Base-by-base conservation (phyloP, 2,797 vertebrate species). In the Cottoperca gobio region DNA sequence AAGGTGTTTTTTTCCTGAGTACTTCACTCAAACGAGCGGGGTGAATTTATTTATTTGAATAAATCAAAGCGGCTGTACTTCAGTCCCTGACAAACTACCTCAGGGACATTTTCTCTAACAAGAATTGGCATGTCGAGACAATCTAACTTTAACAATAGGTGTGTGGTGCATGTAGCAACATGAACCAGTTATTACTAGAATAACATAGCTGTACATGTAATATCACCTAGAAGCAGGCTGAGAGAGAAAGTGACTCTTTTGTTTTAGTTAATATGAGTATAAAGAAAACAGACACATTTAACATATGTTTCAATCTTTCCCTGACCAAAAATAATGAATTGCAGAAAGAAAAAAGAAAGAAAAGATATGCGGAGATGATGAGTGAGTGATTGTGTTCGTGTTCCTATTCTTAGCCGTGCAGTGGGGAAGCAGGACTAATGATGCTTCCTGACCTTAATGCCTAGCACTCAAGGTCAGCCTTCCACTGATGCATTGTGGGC, bases 391-490 rank as follows among this genome's bases (percentile, higher is more conserved):
- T 64, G 64, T 80, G 61, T 73, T 59, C 9, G 3, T n/a, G 84
- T 59, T 88, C 78, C 89, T 93, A 91, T 94, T 93, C 87, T 86
- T 88, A 88, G 89, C 87, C 31, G 45, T 81, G 78, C 75, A 68
- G 83, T n/a, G 52, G 79, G 78, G 78, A 85, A 78, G 71, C 72
- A 73, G 78, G 81, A 91, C 89, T 93, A 90, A 94, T 94, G 91
- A 94, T 92, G 90, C 86, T 82, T 78, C 87, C 87, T 90, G 88
- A 90, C 91, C 91, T 91, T 85, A 87, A 88, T 82, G 87, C 81
- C 66, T 77, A 72, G 78, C 84, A 40, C 91, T 92, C 93, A 95
- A 95, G 94, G 95, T 95, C 93, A 93, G 79, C 57, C 65, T 68
- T 84, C 78, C 89, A 78, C 84, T 71, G 86, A 90, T 92, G 93